Percentiles rank a stretch among this genome's conserved stretches.
These are phyloP conservation scores for Listronotus oregonensis DNA, from an alignment of 1,140 invertebrate genomes.

Conservation along the genomic window DNA sequence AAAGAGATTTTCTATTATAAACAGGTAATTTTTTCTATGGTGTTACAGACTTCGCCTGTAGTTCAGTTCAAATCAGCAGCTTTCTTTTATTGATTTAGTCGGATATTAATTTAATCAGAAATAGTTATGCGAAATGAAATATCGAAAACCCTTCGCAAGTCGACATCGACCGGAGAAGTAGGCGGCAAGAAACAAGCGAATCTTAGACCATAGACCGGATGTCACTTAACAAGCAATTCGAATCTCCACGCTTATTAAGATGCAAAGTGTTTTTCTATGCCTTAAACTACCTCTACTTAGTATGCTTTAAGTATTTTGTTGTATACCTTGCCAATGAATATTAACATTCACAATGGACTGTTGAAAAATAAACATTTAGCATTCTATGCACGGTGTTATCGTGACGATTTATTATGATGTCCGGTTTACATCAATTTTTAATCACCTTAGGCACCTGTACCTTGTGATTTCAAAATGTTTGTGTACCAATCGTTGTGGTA, in stretches of 20 bases:
- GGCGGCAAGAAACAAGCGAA: slow-evolving; percentile 32
- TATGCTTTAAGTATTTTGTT: slow-evolving; percentile 35
- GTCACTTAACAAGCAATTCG: slow-evolving; percentile 42
- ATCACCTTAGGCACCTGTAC: slow-evolving; percentile 21
- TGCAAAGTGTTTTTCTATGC: slow-evolving; percentile 39
- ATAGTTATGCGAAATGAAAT: background rate
- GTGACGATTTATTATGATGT: slow-evolving; percentile 37
- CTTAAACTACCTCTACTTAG: slow-evolving; percentile 40
- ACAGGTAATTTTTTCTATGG: too few species aligned
- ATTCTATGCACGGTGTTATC: slow-evolving; percentile 26
- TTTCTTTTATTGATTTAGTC: too few species aligned
- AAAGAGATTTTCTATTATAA: too few species aligned
- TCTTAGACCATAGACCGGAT: slow-evolving; percentile 35
- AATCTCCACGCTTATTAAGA: slow-evolving; percentile 41
- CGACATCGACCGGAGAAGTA: slow-evolving; percentile 15
- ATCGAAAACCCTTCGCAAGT: slow-evolving; percentile 19
- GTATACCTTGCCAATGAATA: slow-evolving; percentile 41
- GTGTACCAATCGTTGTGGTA: background rate
- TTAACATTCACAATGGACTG: slow-evolving; percentile 37
- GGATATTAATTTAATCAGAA: too few species aligned
- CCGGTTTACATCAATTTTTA: slow-evolving; percentile 40
- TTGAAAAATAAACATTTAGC: slow-evolving; percentile 36
- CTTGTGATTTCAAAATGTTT: slow-evolving; percentile 18
- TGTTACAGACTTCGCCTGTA: too few species aligned
- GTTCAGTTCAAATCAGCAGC: too few species aligned